Evolutionary conservation across 2,113 vertebrate species (phyloP), one percentile per base, ranked within the genome.

Genomic region (Spea bombifrons): DNA sequence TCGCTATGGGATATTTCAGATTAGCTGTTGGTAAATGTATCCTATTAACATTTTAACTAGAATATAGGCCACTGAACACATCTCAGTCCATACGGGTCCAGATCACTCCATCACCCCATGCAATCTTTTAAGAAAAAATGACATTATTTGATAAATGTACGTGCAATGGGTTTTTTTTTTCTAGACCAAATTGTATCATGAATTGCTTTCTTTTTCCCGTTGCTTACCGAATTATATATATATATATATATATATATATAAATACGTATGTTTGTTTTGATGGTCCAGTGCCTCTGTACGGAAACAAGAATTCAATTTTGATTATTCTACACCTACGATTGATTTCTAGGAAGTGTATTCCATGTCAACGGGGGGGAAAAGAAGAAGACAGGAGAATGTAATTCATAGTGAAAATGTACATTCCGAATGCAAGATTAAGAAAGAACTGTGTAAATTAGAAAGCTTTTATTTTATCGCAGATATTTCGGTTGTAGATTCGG

Each of bases 341-440:
- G 5, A 48, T 8, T 68, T 59, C 47, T 75, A 43, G 43, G n/a
- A 50, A 53, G 7, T 50, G 3, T 50, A 30, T 6, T 48, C n/a
- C 13, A 8, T 57, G 55, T 47, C 44, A 46, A 4, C 7, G 17
- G 1, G 30, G 53, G 55, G 30, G 30, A 10, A 52, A 52, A 52
- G 7, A 53, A 49, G 46, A 53, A 8, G n/a, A n/a, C 7, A 30
- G 30, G 59, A 57, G 8, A 69, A 68, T 59, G 8, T 5, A 17
- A 17, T 59, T 47, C 52, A 57, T 30, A 55, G 75, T 57, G 59
- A 55, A 73, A 61, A 61, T 59, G 66, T 47, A 16, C 9, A 70
- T 76, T 70, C 68, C 15, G 7, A 61, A 77, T 77, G 75, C 8
- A 8, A 77, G 66, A 70, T 77, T 59, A 76, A 63, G 52, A 46